Conservation (phyloP, 1,140 invertebrate genomes). For the Neoseiulus cucumeris region DNA sequence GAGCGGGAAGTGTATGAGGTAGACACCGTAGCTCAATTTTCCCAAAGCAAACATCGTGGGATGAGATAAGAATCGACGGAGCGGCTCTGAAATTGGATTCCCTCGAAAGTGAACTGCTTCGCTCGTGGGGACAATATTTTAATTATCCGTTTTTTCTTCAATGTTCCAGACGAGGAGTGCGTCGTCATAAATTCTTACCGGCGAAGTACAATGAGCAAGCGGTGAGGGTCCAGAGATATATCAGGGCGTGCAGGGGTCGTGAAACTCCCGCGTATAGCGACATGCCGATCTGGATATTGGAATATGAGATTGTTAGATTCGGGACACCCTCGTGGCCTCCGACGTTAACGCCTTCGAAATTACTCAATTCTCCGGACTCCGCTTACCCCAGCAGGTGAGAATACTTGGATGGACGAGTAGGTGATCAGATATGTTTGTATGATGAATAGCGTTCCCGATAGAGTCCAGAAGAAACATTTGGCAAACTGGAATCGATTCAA, state of each 20-base stretch:
- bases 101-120: no score
- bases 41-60: not conserved
- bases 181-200: no score
- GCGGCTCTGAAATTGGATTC: not conserved
- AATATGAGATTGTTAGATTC: not conserved
- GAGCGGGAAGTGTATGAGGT: constrained; percentile 3
- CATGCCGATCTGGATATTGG: not conserved
- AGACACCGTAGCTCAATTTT: constrained; percentile 1
- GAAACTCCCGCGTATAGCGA: not conserved
- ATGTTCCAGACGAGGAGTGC: no score
- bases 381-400: not conserved
- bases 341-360: no score
- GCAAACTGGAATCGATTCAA: not conserved
- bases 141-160: no score
- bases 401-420: constrained; percentile 4
- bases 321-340: no score
- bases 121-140: no score
- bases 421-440: not conserved
- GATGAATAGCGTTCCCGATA: not conserved
- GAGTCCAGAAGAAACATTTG: not conserved
- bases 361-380: not conserved
- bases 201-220: not conserved
- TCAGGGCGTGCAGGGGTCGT: not conserved
- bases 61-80: not conserved
- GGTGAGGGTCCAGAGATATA: not conserved